phyloP scores from a whole-genome alignment of 2,888 invertebrate genomes.

The Drosophila trichaetosa region DNA sequence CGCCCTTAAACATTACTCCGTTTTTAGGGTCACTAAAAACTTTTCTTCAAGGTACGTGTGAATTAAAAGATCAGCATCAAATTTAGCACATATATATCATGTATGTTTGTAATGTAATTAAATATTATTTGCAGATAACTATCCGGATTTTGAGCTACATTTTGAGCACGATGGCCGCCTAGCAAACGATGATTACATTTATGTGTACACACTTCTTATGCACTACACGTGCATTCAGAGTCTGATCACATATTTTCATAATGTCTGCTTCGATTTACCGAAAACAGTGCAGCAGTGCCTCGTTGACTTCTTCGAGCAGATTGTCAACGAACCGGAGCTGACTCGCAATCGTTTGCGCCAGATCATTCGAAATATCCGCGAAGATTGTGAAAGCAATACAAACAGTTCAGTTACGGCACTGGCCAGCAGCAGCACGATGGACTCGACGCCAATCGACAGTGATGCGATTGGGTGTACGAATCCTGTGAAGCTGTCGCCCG shows the following conservation, averaged over 20 bases:
- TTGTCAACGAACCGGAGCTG: constrained; percentile 62
- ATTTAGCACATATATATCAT: neutral
- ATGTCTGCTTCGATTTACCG: constrained; percentile 78
- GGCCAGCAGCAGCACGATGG: neutral
- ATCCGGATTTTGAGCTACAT: constrained; percentile 74
- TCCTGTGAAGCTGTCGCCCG: neutral
- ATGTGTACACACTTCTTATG: constrained; percentile 82
- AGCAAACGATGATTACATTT: constrained; percentile 78
- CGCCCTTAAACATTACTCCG: neutral
- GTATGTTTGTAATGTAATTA: neutral
- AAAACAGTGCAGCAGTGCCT: constrained; percentile 74
- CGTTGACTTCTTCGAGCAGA: constrained; percentile 75
- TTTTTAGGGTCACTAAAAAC: constrained; percentile 24
- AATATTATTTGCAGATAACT: constrained; percentile 65
- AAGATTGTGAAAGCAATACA: neutral
- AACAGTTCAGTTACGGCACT: neutral
- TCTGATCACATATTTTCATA: constrained; percentile 78
- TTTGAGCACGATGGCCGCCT: constrained; percentile 70
- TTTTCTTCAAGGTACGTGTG: constrained; percentile 75
- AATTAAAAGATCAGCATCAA: neutral
- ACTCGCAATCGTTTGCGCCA: constrained; percentile 70
- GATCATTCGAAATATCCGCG: constrained; percentile 65
- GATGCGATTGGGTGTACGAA: constrained; percentile 4
- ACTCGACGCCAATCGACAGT: neutral
- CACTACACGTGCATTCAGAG: constrained; percentile 83